Evolutionary conservation across 2,113 vertebrate species (phyloP).

Genomic region (Ancistrus triradiatus): DNA sequence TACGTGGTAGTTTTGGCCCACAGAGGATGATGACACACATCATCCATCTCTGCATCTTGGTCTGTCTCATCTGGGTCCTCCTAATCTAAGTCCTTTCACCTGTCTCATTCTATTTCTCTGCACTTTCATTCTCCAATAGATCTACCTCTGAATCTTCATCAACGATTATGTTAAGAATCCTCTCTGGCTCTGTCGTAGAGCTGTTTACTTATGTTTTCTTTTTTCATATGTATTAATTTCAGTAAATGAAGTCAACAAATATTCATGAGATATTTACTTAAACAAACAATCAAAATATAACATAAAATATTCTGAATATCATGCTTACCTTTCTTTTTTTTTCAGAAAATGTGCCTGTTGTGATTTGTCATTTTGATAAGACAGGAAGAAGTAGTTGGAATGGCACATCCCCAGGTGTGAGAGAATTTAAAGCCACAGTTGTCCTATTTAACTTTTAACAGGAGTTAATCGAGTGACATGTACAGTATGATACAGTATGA

Average conservation of each 20-base stretch:
- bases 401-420: background rate
- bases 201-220: background rate
- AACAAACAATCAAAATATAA: background rate
- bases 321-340: background rate
- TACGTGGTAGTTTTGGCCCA: too few relatives aligned
- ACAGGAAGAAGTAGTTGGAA: background rate
- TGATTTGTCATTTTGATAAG: background rate
- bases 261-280: background rate
- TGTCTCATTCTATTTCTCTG: background rate
- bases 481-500: background rate
- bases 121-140: background rate
- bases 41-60: background rate
- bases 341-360: background rate
- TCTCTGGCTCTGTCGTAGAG: background rate
- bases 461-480: background rate
- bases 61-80: background rate
- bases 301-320: background rate
- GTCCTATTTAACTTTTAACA: background rate
- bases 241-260: background rate
- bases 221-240: background rate
- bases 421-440: background rate
- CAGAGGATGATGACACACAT: too few relatives aligned
- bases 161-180: background rate
- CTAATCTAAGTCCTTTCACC: background rate
- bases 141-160: background rate